Percentiles rank a stretch among this genome's conserved stretches.
Conservation (phyloP, 1,140 invertebrate genomes). For the Drosophila lowei region DNA sequence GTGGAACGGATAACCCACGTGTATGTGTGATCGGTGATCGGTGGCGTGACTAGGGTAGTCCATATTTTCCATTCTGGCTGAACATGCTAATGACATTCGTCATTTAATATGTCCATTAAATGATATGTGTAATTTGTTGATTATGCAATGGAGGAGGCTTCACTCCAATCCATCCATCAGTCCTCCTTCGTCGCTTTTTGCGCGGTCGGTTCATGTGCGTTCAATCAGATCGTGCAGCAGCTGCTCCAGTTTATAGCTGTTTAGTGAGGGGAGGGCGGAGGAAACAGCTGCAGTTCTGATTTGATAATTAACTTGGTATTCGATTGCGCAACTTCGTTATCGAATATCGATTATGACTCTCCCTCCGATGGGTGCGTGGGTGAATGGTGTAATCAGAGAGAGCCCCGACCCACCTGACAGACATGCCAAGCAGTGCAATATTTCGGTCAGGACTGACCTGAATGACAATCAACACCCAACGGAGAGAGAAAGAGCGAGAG, state of each 20-base stretch:
- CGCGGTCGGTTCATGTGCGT: neutral
- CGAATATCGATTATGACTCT: constrained; percentile 9
- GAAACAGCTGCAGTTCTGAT: neutral
- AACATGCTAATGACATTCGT: constrained; percentile 29
- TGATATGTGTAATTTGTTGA: constrained; percentile 14
- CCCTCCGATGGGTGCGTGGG: neutral
- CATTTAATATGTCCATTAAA: constrained; percentile 18
- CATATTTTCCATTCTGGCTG: no score
- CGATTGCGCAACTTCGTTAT: constrained; percentile 34
- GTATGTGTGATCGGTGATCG: no score
- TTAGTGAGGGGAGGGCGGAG: neutral
- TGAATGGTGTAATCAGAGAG: constrained; percentile 22
- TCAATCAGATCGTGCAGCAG: neutral
- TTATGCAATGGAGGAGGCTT: constrained; percentile 9
- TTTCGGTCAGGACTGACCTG: constrained; percentile 43
- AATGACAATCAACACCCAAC: constrained; percentile 22
- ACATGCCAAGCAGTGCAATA: constrained; percentile 36
- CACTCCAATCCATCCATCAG: neutral
- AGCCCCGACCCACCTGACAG: constrained; percentile 30
- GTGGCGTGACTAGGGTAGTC: no score
- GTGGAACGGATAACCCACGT: no score
- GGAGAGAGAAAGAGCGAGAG: constrained; percentile 11
- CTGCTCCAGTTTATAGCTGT: constrained; percentile 10
- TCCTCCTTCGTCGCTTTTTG: neutral
- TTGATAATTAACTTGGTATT: neutral